Evolutionary conservation across 1,140 invertebrate species (phyloP).

Genomic region (Magallana gigas): DNA sequence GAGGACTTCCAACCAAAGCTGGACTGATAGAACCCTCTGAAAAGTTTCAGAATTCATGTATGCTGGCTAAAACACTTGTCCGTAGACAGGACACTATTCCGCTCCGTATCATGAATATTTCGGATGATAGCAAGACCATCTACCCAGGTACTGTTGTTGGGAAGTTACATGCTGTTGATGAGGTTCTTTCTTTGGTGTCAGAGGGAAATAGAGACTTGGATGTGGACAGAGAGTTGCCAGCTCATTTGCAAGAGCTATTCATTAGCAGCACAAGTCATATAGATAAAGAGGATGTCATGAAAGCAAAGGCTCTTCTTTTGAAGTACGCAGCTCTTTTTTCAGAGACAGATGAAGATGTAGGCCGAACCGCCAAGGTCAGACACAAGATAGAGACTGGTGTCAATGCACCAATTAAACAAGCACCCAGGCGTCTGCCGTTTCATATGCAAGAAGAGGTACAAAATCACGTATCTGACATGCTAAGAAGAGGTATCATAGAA

Average conservation of each 20-base stretch:
- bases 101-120: slow-evolving; percentile 45
- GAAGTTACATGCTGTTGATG: slow-evolving; percentile 7
- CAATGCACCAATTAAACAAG: background rate
- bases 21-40: no score
- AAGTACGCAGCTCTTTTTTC: no score
- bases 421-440: slow-evolving; percentile 17
- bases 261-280: no score
- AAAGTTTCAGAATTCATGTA: no score
- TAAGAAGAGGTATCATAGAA: slow-evolving; percentile 72
- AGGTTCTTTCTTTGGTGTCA: slow-evolving; percentile 11
- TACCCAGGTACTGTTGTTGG: slow-evolving; percentile 41
- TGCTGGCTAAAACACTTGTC: slow-evolving; percentile 28
- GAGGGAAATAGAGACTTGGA: background rate
- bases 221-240: no score
- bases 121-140: slow-evolving; percentile 16
- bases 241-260: no score
- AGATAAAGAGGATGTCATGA: no score
- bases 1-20: no score
- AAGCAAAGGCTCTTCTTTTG: no score
- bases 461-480: slow-evolving; percentile 58
- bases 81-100: slow-evolving; percentile 18
- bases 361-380: no score
- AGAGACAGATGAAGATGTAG: no score
- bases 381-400: no score
- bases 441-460: background rate